Conservation (phyloP, 2,113 vertebrate genomes). For the Sphyrna mokarran region DNA sequence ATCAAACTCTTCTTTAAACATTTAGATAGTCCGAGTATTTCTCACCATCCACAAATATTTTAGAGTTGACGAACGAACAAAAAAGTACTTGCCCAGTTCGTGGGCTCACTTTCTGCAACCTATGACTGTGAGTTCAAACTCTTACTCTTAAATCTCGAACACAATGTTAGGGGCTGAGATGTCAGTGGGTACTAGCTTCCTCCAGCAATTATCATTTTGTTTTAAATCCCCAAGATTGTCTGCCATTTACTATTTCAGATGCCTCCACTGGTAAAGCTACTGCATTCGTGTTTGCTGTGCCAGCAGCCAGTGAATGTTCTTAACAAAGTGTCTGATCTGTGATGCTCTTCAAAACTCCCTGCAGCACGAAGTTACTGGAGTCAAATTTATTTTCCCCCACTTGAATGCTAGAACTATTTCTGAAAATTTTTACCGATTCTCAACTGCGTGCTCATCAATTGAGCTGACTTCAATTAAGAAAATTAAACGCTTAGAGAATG, state of each 20-base stretch:
- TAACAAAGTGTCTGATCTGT: background rate
- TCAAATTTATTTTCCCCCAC: background rate
- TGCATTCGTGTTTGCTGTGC: background rate
- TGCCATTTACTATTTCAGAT: background rate
- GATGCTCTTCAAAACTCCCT: background rate
- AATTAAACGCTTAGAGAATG: background rate
- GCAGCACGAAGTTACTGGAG: background rate
- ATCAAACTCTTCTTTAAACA: background rate
- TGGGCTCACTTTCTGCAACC: background rate
- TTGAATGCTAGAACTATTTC: background rate
- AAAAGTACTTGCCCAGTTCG: background rate
- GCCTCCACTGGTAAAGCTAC: background rate
- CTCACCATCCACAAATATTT: background rate
- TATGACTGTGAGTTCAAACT: background rate
- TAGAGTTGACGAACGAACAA: background rate
- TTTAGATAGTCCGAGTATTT: background rate
- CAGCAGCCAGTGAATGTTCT: background rate
- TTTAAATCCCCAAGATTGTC: too few species aligned
- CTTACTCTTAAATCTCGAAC: background rate
- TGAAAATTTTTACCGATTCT: background rate
- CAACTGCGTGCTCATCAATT: background rate
- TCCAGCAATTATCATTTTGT: background rate
- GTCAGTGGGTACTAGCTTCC: background rate
- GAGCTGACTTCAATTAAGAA: background rate
- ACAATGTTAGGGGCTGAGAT: background rate